A percentile compares a stretch with the other conserved stretches of the same genome.
Evolutionary conservation across 2,888 invertebrate species (phyloP).

Genomic region (Ophonus ardosiacus): DNA sequence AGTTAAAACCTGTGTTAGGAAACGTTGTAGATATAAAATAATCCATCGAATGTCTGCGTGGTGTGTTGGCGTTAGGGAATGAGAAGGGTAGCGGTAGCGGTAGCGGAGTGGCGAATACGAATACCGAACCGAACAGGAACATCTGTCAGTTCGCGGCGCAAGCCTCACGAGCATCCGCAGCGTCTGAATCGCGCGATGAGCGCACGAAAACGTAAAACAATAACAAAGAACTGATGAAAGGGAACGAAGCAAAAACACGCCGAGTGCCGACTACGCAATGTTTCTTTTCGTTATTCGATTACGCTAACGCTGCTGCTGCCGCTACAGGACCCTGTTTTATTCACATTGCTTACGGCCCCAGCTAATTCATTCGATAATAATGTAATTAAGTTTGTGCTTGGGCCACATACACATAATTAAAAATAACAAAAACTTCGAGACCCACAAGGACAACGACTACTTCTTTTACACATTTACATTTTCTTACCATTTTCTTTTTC

Average conservation of each 20-base stretch:
- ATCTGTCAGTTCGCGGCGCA: conserved; percentile 52
- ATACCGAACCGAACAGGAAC: neutral
- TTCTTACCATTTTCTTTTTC: neutral
- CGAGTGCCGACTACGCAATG: conserved; percentile 31
- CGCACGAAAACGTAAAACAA: conserved; percentile 48
- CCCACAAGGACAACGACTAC: neutral
- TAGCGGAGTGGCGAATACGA: neutral
- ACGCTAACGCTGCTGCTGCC: neutral
- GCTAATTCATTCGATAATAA: conserved; percentile 48
- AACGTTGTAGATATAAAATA: conserved; percentile 33
- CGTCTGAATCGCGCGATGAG: conserved; percentile 22
- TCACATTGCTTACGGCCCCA: conserved; percentile 23
- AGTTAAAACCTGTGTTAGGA: conserved; percentile 26
- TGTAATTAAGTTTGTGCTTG: conserved; percentile 15
- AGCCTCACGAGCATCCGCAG: neutral
- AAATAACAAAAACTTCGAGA: conserved; percentile 36
- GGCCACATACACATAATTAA: conserved; percentile 21
- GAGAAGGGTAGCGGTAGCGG: conserved; percentile 1
- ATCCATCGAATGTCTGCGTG: conserved; percentile 32
- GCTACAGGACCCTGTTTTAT: conserved; percentile 9
- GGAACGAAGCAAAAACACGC: conserved; percentile 39
- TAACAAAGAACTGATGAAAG: conserved; percentile 48
- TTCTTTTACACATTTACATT: neutral
- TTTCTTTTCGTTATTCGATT: conserved; percentile 48
- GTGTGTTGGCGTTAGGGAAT: neutral